Percentiles rank a stretch among this genome's conserved stretches.
These are phyloP conservation scores for Chorisops tibialis DNA, from an alignment of 2,888 invertebrate species.

Conservation along the genomic window DNA sequence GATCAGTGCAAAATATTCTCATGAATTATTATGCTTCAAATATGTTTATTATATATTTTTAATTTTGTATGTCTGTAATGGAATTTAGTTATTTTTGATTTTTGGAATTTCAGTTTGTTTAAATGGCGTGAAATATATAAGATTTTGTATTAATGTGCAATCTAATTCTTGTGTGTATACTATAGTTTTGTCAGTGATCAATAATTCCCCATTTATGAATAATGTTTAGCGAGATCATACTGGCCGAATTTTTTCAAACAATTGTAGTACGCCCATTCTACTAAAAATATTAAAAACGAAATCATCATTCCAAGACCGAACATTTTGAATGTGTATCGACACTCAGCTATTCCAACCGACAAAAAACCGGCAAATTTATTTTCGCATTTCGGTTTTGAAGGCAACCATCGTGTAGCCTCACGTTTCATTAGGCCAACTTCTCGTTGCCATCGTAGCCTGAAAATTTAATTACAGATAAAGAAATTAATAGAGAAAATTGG, in stretches of 20 bases:
- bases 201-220: no score
- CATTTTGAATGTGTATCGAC: slow-evolving; percentile 54
- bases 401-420: slow-evolving; percentile 56
- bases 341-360: slow-evolving; percentile 57
- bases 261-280: slow-evolving; percentile 36
- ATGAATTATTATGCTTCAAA: no score
- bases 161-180: no score
- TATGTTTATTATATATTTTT: no score
- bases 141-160: no score
- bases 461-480: slow-evolving; percentile 6
- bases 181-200: no score
- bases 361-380: slow-evolving; percentile 54
- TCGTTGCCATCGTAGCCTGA: slow-evolving; percentile 60
- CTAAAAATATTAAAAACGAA: slow-evolving; percentile 38
- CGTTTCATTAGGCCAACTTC: slow-evolving; percentile 58
- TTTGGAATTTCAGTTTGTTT: no score
- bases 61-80: no score
- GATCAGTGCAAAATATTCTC: slow-evolving; percentile 34
- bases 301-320: slow-evolving; percentile 43
- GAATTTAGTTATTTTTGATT: no score
- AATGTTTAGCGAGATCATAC: no score
- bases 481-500: not conserved
- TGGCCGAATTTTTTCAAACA: no score
- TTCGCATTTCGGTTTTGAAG: slow-evolving; percentile 56
- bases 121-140: no score